Evolutionary conservation across 2,113 vertebrate genomes (phyloP), one percentile per base, ranked within the genome.

Genomic region (Gymnobelideus leadbeateri): DNA sequence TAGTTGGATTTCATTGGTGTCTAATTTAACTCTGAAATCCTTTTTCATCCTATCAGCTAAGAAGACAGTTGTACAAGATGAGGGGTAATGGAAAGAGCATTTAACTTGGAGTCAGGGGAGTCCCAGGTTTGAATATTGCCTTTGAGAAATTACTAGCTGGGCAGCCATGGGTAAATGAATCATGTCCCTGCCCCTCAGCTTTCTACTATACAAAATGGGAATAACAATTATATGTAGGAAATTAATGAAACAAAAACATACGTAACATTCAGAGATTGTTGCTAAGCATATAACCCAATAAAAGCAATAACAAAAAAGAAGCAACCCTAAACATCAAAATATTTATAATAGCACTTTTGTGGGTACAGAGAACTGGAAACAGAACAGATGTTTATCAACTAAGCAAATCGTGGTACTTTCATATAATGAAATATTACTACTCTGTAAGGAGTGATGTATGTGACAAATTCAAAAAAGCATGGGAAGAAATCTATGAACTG

Each of bases 1-100:
- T 31, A 93, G 92, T 97, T 95, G 97, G 31, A 97, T 31, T 91
- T 95, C 4, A 95, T 52, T 47, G 46, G 28, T 94, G 90, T 92
- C 57, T 47, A 37, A 9, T 95, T 50, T 0, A 84, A 92, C 0
- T 84, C 95, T 0, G n/a, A 14, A 96, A 96, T 95, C 28, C 55
- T 0, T 92, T 97, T 91, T 3, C 50, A 51, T 91, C 47, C 25
- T 93, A 95, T 53, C 25, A 94, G 92, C 11, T 6, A 1, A 7
- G 89, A 4, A 92, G 55, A 68, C 91, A 96, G 91, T 91, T 11
- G 9, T 55, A 1, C 43, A 61, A 84, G 68, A 84, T 84, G 68
- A 23, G 16, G 4, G n/a, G n/a, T 84, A 84, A 23, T 23, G 23
- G n/a, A 84, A 43, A 84, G 68, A 84, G 37, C 3, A 19, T 84